phyloP scores from a whole-genome alignment of 1,140 invertebrate species.

The Lepidurus couesii region DNA sequence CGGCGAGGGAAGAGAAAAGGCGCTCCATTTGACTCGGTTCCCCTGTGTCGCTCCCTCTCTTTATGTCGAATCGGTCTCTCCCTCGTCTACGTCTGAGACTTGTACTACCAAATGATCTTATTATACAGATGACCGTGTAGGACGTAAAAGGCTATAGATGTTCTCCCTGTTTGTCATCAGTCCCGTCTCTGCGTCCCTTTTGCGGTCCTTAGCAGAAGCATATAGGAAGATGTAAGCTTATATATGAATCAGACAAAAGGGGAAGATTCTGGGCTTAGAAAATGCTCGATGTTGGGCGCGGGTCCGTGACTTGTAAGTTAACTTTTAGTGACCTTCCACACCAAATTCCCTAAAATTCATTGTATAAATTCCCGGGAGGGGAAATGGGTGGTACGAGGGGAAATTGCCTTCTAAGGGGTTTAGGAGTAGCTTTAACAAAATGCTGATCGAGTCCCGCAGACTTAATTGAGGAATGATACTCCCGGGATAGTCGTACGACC shows the following conservation, averaged over 20 bases:
- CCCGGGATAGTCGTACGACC: background rate
- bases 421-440: background rate
- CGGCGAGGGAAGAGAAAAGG: background rate
- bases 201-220: background rate
- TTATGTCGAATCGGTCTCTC: background rate
- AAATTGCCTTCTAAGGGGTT: background rate
- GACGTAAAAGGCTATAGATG: background rate
- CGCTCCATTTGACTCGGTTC: background rate
- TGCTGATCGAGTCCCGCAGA: background rate
- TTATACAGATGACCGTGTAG: conserved; percentile 6
- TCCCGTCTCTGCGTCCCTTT: background rate
- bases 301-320: background rate
- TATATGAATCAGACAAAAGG: background rate
- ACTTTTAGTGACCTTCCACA: background rate
- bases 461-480: background rate
- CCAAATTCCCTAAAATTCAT: too few relatives aligned
- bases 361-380: background rate
- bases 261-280: background rate
- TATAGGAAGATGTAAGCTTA: background rate
- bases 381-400: background rate
- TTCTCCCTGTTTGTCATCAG: conserved; percentile 12
- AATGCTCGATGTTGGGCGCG: background rate
- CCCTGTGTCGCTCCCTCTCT: background rate
- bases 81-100: background rate
- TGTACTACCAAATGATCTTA: conserved; percentile 22